Evolutionary conservation across 2,888 invertebrate species (phyloP), one percentile per base, ranked within the genome.

Genomic region (Eumerus sabulonum): DNA sequence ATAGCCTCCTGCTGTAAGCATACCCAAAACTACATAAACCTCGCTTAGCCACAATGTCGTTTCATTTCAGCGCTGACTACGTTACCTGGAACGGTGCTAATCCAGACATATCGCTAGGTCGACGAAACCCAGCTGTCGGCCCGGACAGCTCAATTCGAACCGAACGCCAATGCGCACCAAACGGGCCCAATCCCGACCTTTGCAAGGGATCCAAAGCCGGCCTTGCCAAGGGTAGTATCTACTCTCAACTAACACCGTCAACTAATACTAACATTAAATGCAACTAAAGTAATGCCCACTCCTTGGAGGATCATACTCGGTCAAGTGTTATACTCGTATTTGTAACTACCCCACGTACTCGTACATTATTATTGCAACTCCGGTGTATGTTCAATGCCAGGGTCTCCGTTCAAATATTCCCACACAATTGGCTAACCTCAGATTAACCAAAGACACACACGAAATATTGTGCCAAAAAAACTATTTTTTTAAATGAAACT

Each of bases 71-170:
- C 71, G 92, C 93, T 81, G 95, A 96, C 85, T 96, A 96, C 85
- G 91, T 95, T 54, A 93, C 95, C 3, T 96, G 96, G 95, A 93
- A 93, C 82, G 96, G 96, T 0, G 93, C 95, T 0, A 93, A 95
- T 87, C 92, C 93, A 0, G 91, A 91, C 54, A 88, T 93, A 13
- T 88, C 91, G 7, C 87, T 88, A 19, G 92, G 92, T 0, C 85
- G 86, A 14, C 87, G 89, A 68, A 86, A 87, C 36, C 47, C 90
- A 1, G 90, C 91, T 0, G 89, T 89, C 62, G 94, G 94, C 1
- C 90, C 92, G 1, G 90, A 93, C 82, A 85, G 90, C 35, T 90
- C 89, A 0, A 89, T 91, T 5, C 67, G 86, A 0, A 82, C 85
- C 1, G 90, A 90, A 0, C 90, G 90, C 12, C 48, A 59, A 38